Percentiles rank a stretch among this genome's conserved stretches.
phyloP scores from a whole-genome alignment of 2,797 vertebrate genomes.

The Syngnathus acus region DNA sequence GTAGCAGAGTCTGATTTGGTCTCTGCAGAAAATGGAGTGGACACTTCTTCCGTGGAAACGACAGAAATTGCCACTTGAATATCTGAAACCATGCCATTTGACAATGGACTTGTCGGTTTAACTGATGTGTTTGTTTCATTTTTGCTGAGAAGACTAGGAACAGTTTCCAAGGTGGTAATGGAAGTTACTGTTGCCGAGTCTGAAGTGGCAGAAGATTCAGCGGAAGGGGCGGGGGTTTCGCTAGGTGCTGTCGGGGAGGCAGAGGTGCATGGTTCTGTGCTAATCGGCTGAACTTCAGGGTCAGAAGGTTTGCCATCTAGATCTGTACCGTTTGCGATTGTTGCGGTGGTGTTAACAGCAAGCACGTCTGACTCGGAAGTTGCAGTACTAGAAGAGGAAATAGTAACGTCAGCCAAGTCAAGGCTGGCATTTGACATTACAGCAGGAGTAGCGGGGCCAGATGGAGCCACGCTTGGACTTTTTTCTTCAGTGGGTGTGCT shows the following conservation, averaged over 20 bases:
- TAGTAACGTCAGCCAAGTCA: slow-evolving; percentile 25
- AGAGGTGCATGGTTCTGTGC: slow-evolving; percentile 15
- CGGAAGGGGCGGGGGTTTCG: slow-evolving; percentile 21
- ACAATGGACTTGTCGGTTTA: slow-evolving; percentile 20
- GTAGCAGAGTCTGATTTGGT: slow-evolving; percentile 11
- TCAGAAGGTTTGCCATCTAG: slow-evolving; percentile 23
- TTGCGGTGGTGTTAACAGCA: slow-evolving; percentile 29
- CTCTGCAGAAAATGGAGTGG: slow-evolving; percentile 27
- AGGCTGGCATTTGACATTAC: slow-evolving; percentile 39
- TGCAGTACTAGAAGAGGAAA: slow-evolving; percentile 36
- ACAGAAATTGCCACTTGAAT: slow-evolving; percentile 24
- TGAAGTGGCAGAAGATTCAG: slow-evolving; percentile 36
- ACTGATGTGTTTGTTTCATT: slow-evolving; percentile 26
- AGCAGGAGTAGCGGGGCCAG: slow-evolving; percentile 12
- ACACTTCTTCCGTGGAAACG: slow-evolving; percentile 7
- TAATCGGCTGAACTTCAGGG: slow-evolving; percentile 22
- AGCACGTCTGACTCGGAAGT: slow-evolving; percentile 36
- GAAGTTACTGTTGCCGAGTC: slow-evolving; percentile 26
- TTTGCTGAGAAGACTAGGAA: slow-evolving; percentile 24
- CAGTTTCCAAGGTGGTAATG: slow-evolving; percentile 27
- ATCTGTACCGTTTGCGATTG: slow-evolving; percentile 24
- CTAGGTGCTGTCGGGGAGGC: slow-evolving; percentile 21
- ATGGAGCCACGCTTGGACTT: slow-evolving; percentile 14
- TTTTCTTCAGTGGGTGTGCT: slow-evolving; percentile 33
- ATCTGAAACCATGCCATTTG: slow-evolving; percentile 22